Percentiles rank a stretch among this genome's conserved stretches.
Evolutionary conservation across 1,140 invertebrate species (phyloP).

Genomic region (Papilio polytes): DNA sequence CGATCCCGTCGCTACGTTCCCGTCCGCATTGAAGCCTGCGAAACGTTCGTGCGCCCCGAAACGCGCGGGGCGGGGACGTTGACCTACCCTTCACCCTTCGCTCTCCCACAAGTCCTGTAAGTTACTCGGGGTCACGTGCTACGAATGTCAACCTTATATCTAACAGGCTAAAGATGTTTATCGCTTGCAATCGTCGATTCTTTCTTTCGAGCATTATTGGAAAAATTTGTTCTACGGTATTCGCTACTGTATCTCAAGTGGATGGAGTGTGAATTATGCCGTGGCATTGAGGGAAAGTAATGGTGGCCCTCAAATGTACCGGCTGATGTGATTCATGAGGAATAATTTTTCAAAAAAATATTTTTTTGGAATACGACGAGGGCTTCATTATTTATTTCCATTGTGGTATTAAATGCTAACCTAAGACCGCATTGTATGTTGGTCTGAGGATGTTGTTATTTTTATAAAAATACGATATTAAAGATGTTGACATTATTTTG

Average conservation of each 20-base stretch:
- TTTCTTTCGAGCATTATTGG: constrained; percentile 64
- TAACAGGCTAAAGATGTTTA: constrained; percentile 50
- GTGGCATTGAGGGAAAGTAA: constrained; percentile 40
- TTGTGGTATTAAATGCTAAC: neutral
- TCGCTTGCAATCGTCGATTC: constrained; percentile 45
- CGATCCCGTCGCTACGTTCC: constrained; percentile 48
- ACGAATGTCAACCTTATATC: constrained; percentile 66
- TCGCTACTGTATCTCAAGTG: constrained; percentile 68
- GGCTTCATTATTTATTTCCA: constrained; percentile 9
- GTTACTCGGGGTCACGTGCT: constrained; percentile 42
- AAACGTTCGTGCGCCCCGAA: constrained; percentile 43
- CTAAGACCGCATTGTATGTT: constrained; percentile 3
- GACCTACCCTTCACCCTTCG: constrained; percentile 66
- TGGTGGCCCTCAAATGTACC: constrained; percentile 23
- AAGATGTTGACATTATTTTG: neutral
- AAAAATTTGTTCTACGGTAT: constrained; percentile 70
- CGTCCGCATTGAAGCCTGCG: constrained; percentile 53
- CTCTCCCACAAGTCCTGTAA: constrained; percentile 49
- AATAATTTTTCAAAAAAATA: constrained; percentile 9
- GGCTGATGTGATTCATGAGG: constrained; percentile 12
- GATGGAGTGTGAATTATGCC: constrained; percentile 70
- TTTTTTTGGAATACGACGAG: neutral
- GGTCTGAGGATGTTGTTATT: neutral
- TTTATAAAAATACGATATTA: no score
- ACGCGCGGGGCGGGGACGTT: constrained; percentile 61